A percentile compares a stretch with the other conserved stretches of the same genome.
Evolutionary conservation across 2,797 vertebrate species (phyloP).

Genomic region (Rhincodon typus): DNA sequence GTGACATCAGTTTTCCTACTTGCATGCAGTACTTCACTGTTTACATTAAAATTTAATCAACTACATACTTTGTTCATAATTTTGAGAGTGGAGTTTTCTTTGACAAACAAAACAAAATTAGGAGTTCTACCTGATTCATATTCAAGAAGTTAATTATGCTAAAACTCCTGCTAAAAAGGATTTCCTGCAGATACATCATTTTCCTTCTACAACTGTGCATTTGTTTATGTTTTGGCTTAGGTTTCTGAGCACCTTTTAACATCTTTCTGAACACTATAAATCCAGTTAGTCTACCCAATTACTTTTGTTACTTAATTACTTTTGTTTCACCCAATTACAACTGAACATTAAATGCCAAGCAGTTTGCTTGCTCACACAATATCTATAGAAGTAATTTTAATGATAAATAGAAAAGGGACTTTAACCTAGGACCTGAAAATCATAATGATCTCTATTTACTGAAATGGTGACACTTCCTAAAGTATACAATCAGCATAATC

Average conservation of each 20-base stretch:
- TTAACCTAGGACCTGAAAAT: neutral
- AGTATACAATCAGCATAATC: neutral
- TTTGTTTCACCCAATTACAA: neutral
- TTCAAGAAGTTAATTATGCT: neutral
- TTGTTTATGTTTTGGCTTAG: neutral
- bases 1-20: neutral
- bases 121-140: neutral
- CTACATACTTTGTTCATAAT: neutral
- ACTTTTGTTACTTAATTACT: neutral
- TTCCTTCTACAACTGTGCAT: neutral
- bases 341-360: neutral
- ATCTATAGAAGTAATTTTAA: neutral
- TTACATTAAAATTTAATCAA: neutral
- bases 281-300: neutral
- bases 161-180: neutral
- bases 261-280: neutral
- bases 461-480: neutral
- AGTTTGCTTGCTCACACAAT: neutral
- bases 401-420: neutral
- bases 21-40: neutral
- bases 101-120: no score
- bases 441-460: neutral
- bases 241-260: neutral
- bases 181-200: neutral
- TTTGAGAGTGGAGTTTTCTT: neutral